A percentile compares a stretch with the other conserved stretches of the same genome.
Evolutionary conservation across 2,888 invertebrate species (phyloP).

Genomic region (Drosophila leonis): DNA sequence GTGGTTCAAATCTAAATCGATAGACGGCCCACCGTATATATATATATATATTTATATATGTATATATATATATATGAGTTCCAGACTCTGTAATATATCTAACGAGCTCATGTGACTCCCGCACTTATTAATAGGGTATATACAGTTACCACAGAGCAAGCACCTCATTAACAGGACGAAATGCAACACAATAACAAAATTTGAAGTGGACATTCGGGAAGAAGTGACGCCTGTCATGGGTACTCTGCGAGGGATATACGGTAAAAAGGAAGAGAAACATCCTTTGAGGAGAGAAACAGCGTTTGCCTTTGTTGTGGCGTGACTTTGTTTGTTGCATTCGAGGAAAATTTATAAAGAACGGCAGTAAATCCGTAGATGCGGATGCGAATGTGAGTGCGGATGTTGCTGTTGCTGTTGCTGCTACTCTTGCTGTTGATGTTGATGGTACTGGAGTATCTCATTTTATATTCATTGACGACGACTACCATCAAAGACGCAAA

Average conservation of each 20-base stretch:
- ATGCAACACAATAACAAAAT: constrained; percentile 63
- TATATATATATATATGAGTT: background rate
- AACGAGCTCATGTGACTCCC: background rate
- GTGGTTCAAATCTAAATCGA: too few relatives aligned
- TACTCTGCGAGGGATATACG: background rate
- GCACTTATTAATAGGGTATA: background rate
- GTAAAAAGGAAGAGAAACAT: background rate
- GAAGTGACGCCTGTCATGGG: background rate
- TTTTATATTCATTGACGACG: constrained; percentile 66
- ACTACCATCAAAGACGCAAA: constrained; percentile 6
- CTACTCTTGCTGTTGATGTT: background rate
- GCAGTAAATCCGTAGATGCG: constrained; percentile 27
- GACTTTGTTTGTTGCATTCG: constrained; percentile 40
- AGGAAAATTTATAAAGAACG: constrained; percentile 32
- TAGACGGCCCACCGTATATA: too few relatives aligned
- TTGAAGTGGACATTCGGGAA: constrained; percentile 56
- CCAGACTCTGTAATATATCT: background rate
- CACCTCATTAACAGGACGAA: constrained; percentile 71
- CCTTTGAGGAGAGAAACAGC: background rate
- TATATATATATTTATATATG: too few relatives aligned
- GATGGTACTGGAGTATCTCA: constrained; percentile 42
- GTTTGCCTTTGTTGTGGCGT: constrained; percentile 46
- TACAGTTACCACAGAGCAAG: constrained; percentile 18
- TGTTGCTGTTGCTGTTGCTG: background rate
- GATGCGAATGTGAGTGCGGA: constrained; percentile 7